Conservation (phyloP, 1,140 invertebrate genomes). For the Magallana angulata region DNA sequence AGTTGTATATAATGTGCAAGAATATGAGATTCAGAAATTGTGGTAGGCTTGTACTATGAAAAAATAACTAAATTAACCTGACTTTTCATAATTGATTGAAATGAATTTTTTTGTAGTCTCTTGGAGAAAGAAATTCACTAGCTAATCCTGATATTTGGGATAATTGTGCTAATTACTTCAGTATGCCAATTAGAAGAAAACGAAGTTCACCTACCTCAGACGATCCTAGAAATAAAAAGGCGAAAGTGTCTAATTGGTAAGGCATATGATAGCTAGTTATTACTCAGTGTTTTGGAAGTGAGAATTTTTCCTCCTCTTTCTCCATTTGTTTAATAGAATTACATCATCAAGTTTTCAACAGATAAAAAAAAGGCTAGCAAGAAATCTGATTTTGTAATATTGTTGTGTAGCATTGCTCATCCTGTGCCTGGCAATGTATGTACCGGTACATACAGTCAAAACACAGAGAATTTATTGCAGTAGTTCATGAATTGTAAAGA, state of each 20-base stretch:
- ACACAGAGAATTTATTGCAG: too few species aligned
- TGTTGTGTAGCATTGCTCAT: too few species aligned
- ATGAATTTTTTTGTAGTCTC: background rate
- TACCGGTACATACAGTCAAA: too few species aligned
- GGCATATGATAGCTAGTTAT: background rate
- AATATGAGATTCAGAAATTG: too few species aligned
- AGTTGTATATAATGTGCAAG: too few species aligned
- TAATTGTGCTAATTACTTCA: constrained; percentile 52
- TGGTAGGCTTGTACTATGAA: too few species aligned
- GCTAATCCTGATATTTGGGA: constrained; percentile 4
- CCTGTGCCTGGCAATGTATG: too few species aligned
- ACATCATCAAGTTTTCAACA: too few species aligned
- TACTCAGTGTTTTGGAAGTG: too few species aligned
- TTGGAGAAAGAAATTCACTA: constrained; percentile 5
- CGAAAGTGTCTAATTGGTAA: constrained; percentile 59
- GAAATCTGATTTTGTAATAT: too few species aligned
- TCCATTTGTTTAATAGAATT: background rate
- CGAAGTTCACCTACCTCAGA: constrained; percentile 68
- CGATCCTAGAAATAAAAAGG: constrained; percentile 64
- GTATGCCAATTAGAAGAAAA: constrained; percentile 70
- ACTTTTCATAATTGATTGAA: background rate
- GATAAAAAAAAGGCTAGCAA: too few species aligned
- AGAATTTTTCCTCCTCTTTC: background rate
- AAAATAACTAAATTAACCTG: background rate
- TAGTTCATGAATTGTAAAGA: too few species aligned